Evolutionary conservation across 1,140 invertebrate genomes (phyloP), one percentile per base, ranked within the genome.

Genomic region (Pantala flavescens): DNA sequence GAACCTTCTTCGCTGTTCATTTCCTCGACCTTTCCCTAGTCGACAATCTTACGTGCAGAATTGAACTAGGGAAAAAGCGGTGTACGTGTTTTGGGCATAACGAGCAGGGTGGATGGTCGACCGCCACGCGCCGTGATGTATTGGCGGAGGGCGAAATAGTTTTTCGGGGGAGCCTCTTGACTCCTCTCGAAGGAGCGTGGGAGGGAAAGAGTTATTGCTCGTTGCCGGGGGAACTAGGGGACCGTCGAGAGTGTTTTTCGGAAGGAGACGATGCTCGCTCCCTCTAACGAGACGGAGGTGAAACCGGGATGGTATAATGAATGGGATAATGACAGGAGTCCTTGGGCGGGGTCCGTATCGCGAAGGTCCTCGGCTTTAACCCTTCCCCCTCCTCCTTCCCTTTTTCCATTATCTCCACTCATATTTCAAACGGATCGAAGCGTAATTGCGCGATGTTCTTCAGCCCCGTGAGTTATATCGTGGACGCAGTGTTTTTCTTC

Each of bases 371-470:
- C 14, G 12, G 3, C 49, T 14, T 19, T 19, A 21, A 19, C 49
- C 49, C 49, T 21, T 63, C 49, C 49, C 49, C 49, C 49, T 3
- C 49, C 49, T 63, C 49, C 14, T 63, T 63, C 49, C 5, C 49
- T 63, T 63, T 63, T 63, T 63, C 49, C 16, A 63, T 63, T 63
- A 63, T 63, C 49, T 63, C 12, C 49, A 12, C 3, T 63, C 49
- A 63, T 63, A 63, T 63, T 63, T 63, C 49, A 63, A 63, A 16
- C 49, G 49, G 49, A 63, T 63, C 49, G 49, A 63, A 63, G 49
- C 16, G n/a, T 63, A 63, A 63, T 63, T 63, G 49, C 49, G 49
- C 49, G 49, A 63, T 63, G 49, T 12, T 63, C 49, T 21, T 14
- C 49, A 21, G 2, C 49, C n/a, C 49, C n/a, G 49, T 16, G n/a